Evolutionary conservation across 2,888 invertebrate genomes (phyloP).

Genomic region (Eledona agricola): DNA sequence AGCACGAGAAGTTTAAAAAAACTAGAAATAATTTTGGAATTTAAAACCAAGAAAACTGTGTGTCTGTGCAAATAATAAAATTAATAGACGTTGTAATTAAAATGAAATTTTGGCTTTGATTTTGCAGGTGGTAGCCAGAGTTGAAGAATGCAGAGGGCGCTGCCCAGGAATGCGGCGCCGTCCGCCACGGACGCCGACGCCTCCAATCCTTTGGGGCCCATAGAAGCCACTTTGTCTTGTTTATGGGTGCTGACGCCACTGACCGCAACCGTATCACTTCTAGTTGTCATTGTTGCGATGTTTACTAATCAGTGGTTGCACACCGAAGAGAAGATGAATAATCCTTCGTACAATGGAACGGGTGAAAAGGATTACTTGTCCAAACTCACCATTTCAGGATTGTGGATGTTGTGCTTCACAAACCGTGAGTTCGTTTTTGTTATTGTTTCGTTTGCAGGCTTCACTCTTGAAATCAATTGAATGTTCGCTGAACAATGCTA

Average conservation of each 20-base stretch:
- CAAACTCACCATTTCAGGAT: slow-evolving; percentile 81
- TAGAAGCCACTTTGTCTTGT: slow-evolving; percentile 70
- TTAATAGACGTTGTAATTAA: no score
- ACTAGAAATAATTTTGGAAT: no score
- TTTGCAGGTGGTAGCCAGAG: no score
- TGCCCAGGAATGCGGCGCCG: slow-evolving; percentile 42
- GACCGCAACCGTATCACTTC: slow-evolving; percentile 75
- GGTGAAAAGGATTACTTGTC: slow-evolving; percentile 74
- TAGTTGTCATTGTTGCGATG: slow-evolving; percentile 77
- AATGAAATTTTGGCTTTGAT: no score
- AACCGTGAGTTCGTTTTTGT: slow-evolving; percentile 71
- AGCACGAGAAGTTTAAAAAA: no score
- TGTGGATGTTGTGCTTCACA: slow-evolving; percentile 82
- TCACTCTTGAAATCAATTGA: no score
- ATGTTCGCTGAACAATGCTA: no score
- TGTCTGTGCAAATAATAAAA: no score
- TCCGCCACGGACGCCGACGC: slow-evolving; percentile 50
- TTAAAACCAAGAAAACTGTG: no score
- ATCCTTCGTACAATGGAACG: slow-evolving; percentile 80
- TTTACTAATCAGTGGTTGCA: slow-evolving; percentile 86
- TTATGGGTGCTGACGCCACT: slow-evolving; percentile 72
- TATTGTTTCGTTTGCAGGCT: no score
- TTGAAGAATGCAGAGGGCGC: slow-evolving; percentile 32
- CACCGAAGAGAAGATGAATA: slow-evolving; percentile 86
- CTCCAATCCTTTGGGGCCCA: slow-evolving; percentile 55